Conservation (phyloP, 2,113 vertebrate genomes). For the Tapirus terrestris region DNA sequence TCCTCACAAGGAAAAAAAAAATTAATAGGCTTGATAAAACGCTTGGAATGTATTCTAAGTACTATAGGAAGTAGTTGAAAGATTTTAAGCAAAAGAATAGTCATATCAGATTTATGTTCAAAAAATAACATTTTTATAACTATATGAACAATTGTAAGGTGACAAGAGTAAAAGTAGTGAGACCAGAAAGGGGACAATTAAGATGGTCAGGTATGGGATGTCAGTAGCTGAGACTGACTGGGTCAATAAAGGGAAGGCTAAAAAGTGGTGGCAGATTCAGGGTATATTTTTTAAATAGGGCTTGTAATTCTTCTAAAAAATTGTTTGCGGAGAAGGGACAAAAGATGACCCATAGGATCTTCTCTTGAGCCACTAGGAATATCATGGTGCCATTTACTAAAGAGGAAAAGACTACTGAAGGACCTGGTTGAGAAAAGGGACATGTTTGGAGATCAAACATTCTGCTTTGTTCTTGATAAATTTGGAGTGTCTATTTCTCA, state of each 20-base stretch:
- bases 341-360: neutral
- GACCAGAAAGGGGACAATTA: neutral
- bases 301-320: neutral
- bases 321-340: neutral
- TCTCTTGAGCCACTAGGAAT: neutral
- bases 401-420: neutral
- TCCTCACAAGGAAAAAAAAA: too few relatives aligned
- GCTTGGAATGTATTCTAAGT: neutral
- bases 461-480: neutral
- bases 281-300: neutral
- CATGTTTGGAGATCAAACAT: neutral
- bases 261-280: neutral
- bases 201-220: neutral
- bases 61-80: neutral
- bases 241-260: neutral
- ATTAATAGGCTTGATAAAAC: neutral
- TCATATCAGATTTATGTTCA: neutral
- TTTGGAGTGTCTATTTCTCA: neutral
- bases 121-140: neutral
- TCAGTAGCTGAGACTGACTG: neutral
- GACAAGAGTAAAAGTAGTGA: neutral
- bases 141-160: neutral
- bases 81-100: neutral
- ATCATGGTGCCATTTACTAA: neutral
- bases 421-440: neutral